Conservation (phyloP, 2,888 invertebrate species). For the Anthophora plumipes region DNA sequence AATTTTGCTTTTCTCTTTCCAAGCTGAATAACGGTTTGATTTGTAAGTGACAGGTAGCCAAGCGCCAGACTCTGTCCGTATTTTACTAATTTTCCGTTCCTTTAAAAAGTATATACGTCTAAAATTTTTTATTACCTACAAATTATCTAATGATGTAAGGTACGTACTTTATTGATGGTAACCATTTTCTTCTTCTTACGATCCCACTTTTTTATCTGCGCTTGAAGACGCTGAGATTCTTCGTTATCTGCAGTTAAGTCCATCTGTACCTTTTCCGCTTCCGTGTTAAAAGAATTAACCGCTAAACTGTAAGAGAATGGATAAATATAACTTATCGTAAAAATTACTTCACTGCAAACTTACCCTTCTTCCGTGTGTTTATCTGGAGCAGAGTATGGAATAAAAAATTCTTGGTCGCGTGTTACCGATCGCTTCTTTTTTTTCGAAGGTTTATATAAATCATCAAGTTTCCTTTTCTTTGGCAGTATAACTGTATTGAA, state of each 20-base stretch:
- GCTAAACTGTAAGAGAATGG: slow-evolving; percentile 87
- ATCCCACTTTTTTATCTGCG: slow-evolving; percentile 94
- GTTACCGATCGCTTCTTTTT: slow-evolving; percentile 86
- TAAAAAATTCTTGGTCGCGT: slow-evolving; percentile 92
- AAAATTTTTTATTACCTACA: not conserved
- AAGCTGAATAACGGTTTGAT: slow-evolving; percentile 94
- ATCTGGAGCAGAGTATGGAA: slow-evolving; percentile 94
- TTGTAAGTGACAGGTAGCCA: slow-evolving; percentile 98
- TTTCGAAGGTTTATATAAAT: slow-evolving; percentile 85
- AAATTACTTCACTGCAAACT: slow-evolving; percentile 60
- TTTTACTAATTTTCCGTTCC: slow-evolving; percentile 89
- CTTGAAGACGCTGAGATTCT: slow-evolving; percentile 87
- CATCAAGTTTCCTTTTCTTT: slow-evolving; percentile 86
- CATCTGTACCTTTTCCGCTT: slow-evolving; percentile 92
- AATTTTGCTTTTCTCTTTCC: slow-evolving; percentile 92
- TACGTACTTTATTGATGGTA: slow-evolving; percentile 87
- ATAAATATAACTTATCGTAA: not conserved
- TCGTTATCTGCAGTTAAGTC: slow-evolving; percentile 94
- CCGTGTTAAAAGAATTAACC: slow-evolving; percentile 91
- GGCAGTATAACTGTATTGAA: slow-evolving; percentile 87
- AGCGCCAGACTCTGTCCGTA: slow-evolving; percentile 97
- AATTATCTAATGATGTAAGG: slow-evolving; percentile 16
- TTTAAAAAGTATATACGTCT: slow-evolving; percentile 66
- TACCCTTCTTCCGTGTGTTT: slow-evolving; percentile 94
- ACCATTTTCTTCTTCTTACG: slow-evolving; percentile 98